A percentile compares a stretch with the other conserved stretches of the same genome.
These are phyloP conservation scores for Heliconius congener DNA, from an alignment of 1,140 invertebrate species.

Conservation along the genomic window DNA sequence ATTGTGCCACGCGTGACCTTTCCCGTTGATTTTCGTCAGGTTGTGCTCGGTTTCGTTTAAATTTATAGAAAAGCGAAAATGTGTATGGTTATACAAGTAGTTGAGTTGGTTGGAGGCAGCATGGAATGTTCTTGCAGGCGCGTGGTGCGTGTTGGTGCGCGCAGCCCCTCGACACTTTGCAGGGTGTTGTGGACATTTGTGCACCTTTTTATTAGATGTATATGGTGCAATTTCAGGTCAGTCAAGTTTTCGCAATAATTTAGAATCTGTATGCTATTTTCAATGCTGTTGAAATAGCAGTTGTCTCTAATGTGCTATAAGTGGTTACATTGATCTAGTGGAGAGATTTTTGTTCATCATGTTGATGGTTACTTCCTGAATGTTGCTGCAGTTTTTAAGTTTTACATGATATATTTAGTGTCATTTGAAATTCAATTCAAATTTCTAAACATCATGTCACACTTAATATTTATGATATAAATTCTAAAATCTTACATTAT, in stretches of 20 bases:
- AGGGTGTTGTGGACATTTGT: constrained; percentile 44
- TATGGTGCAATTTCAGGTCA: constrained; percentile 58
- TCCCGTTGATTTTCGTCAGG: constrained; percentile 62
- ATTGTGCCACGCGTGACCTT: constrained; percentile 78
- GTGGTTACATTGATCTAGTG: not conserved
- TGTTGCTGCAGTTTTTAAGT: not conserved
- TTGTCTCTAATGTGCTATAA: constrained; percentile 10
- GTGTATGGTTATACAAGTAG: constrained; percentile 50
- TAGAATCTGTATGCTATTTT: constrained; percentile 20
- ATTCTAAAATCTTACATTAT: not conserved
- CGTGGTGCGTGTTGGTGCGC: constrained; percentile 47
- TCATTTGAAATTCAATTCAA: not conserved
- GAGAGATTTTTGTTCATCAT: not conserved
- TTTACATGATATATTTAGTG: not conserved
- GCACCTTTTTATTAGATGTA: constrained; percentile 47
- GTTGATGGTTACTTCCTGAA: not conserved
- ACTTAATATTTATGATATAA: not conserved
- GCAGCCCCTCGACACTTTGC: constrained; percentile 38
- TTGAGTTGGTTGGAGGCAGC: constrained; percentile 46
- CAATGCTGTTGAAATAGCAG: constrained; percentile 15
- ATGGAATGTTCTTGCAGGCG: constrained; percentile 50
- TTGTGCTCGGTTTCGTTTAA: constrained; percentile 30
- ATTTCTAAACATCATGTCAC: not conserved
- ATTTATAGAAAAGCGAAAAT: constrained; percentile 44
- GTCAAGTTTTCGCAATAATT: constrained; percentile 53